These are phyloP conservation scores for Candidula unifasciata DNA, from an alignment of 2,888 invertebrate species.

Conservation along the genomic window DNA sequence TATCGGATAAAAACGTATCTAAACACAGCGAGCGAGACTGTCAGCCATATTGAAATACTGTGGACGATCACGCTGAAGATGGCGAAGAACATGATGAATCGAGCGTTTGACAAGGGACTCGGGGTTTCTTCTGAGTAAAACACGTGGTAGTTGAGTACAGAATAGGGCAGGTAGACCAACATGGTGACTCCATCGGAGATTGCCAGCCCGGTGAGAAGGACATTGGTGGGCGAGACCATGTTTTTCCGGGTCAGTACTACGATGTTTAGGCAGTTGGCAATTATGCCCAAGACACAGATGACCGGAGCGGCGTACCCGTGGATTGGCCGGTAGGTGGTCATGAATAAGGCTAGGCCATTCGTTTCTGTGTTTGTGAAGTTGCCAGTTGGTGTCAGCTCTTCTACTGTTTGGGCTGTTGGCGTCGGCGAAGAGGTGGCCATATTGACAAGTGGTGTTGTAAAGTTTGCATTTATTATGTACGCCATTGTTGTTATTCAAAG, in stretches of 20 bases:
- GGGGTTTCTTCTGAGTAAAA: slow-evolving; percentile 65
- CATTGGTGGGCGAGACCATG: slow-evolving; percentile 93
- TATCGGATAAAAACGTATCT: slow-evolving; percentile 81
- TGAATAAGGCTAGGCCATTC: slow-evolving; percentile 36
- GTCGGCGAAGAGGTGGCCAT: neutral
- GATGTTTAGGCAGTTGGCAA: slow-evolving; percentile 93
- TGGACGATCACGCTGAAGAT: slow-evolving; percentile 91
- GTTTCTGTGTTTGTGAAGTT: neutral
- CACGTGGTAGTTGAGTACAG: slow-evolving; percentile 82
- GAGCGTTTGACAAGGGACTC: slow-evolving; percentile 73
- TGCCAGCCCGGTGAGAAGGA: slow-evolving; percentile 90
- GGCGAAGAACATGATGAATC: slow-evolving; percentile 85
- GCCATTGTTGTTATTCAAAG: slow-evolving; percentile 1
- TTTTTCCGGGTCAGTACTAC: slow-evolving; percentile 92
- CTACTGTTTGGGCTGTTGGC: slow-evolving; percentile 14
- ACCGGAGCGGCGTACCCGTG: slow-evolving; percentile 92
- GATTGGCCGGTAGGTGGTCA: slow-evolving; percentile 76
- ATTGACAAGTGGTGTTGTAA: neutral
- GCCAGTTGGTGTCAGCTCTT: slow-evolving; percentile 23
- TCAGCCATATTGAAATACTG: slow-evolving; percentile 95
- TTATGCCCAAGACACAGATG: slow-evolving; percentile 92
- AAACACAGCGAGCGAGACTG: slow-evolving; percentile 95
- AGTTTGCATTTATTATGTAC: slow-evolving; percentile 9
- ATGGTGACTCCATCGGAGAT: slow-evolving; percentile 94
- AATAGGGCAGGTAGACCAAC: slow-evolving; percentile 91